phyloP scores from a whole-genome alignment of 2,797 vertebrate genomes.

The Phylloscopus collybita region DNA sequence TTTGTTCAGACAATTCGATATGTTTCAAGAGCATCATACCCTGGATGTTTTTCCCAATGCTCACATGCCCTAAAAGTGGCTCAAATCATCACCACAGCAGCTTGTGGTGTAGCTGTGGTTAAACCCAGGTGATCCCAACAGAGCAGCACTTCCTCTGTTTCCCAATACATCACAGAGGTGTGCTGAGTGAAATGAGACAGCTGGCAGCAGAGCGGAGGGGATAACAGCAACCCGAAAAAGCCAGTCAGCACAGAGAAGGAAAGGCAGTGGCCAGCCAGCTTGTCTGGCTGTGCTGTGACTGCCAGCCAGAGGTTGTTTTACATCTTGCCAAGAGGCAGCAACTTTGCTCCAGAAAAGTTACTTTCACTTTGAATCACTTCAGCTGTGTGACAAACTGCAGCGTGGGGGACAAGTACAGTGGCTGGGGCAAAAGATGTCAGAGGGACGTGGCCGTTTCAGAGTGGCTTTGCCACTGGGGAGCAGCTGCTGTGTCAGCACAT shows the following conservation, averaged over 20 bases:
- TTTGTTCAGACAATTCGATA: neutral
- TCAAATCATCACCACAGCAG: neutral
- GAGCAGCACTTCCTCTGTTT: neutral
- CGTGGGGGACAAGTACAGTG: neutral
- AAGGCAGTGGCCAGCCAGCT: neutral
- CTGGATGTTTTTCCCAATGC: neutral
- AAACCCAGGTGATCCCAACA: neutral
- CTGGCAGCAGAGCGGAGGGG: neutral
- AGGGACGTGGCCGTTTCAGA: rapidly evolving
- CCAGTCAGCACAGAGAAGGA: neutral
- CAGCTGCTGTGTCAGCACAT: neutral
- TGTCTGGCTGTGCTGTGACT: neutral
- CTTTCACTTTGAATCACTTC: conserved; percentile 14
- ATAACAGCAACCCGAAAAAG: neutral
- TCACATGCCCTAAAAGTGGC: neutral
- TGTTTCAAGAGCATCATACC: neutral
- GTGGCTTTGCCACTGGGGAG: neutral
- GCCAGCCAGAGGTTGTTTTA: neutral
- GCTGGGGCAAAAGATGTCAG: neutral
- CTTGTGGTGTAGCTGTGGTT: neutral
- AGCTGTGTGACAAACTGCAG: neutral
- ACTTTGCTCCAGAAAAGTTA: neutral
- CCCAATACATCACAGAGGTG: neutral
- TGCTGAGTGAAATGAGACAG: neutral
- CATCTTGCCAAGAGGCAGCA: neutral